phyloP scores from a whole-genome alignment of 1,140 invertebrate genomes.

The Cotesia glomerata region DNA sequence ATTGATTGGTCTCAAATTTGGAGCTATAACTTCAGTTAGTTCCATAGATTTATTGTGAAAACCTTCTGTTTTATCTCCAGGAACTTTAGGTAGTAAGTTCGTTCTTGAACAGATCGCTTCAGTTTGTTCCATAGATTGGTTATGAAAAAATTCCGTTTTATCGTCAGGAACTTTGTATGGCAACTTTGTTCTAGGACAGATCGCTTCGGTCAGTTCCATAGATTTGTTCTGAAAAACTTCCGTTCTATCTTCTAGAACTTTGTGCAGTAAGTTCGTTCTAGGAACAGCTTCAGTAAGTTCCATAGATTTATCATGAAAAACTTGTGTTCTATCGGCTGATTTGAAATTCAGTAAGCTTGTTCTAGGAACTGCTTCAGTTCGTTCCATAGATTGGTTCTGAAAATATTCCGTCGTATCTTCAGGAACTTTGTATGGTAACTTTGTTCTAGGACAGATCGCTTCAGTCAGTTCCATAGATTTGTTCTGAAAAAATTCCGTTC shows the following conservation, averaged over 20 bases:
- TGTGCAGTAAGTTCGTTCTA: background rate
- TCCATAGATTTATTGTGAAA: constrained; percentile 29
- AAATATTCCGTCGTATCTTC: constrained; percentile 6
- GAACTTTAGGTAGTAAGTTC: background rate
- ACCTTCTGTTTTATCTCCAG: background rate
- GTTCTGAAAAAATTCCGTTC: background rate
- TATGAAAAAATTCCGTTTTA: constrained; percentile 2
- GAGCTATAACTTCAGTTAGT: constrained; percentile 22
- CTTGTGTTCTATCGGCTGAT: background rate
- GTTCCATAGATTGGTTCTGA: constrained; percentile 21
- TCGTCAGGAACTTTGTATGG: background rate
- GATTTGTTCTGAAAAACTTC: background rate
- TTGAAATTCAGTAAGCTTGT: background rate
- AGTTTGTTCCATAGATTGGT: constrained; percentile 28
- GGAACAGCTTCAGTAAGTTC: constrained; percentile 28
- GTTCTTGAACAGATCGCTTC: constrained; percentile 7
- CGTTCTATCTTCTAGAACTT: background rate
- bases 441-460: background rate
- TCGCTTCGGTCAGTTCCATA: constrained; percentile 29
- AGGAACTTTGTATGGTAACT: background rate
- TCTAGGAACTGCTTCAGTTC: constrained; percentile 23
- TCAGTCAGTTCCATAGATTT: constrained; percentile 31
- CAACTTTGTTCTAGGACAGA: background rate
- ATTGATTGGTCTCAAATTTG: no score
- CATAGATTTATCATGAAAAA: constrained; percentile 27